Evolutionary conservation across 1,140 invertebrate genomes (phyloP).

Genomic region (Metopolophium dirhodum): DNA sequence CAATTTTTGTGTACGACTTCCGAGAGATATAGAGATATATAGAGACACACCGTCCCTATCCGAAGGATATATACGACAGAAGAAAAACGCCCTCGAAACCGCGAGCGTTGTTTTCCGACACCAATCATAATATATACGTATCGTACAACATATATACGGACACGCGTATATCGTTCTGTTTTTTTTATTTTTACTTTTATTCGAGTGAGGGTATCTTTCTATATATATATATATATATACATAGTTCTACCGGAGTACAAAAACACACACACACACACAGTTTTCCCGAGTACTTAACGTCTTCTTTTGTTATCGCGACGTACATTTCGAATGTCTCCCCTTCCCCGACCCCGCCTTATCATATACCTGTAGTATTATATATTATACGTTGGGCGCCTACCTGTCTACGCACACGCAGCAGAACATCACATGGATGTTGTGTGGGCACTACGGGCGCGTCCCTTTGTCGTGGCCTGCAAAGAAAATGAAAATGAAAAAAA

Average conservation of each 20-base stretch:
- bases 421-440: not conserved
- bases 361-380: conserved; percentile 1
- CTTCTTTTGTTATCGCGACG: conserved; percentile 43
- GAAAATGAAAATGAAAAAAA: conserved; percentile 10
- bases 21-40: not conserved
- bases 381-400: not conserved
- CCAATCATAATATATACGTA: conserved; percentile 19
- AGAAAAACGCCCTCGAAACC: not conserved
- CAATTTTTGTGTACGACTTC: conserved; percentile 11
- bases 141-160: not conserved
- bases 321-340: not conserved
- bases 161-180: not conserved
- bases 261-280: not conserved
- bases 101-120: not conserved
- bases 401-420: not conserved
- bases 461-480: not conserved
- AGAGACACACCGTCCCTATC: not conserved
- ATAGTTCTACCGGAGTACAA: not conserved
- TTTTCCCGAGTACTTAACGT: conserved; percentile 37
- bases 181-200: not conserved
- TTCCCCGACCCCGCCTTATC: not conserved
- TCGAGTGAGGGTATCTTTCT: not conserved
- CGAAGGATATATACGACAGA: not conserved
- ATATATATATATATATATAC: not conserved
- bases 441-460: not conserved